Evolutionary conservation across 2,797 vertebrate species (phyloP), one percentile per base, ranked within the genome.

Genomic region (Sebastes glaucus): DNA sequence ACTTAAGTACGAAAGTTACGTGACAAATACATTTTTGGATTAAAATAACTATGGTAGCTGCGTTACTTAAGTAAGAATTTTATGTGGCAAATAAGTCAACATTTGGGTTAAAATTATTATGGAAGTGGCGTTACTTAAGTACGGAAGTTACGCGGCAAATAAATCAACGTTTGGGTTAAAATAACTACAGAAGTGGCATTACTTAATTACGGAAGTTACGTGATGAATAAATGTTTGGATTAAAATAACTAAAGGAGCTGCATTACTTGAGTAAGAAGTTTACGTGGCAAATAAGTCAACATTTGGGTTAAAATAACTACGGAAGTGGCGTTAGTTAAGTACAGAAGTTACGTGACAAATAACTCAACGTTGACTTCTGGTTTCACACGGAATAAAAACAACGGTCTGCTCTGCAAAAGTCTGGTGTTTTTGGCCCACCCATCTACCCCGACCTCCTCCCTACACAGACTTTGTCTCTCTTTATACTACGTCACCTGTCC

Each of bases 321-420:
- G 1, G 18, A 52, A 4, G 46, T 52, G 18, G 7, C 18, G 18
- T 52, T 52, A 52, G 0, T 20, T 52, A n/a, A 52, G 49, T 52
- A 52, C 18, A 2, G 18, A 52, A 20, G 20, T 7, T n/a, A 20
- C 13, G 0, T 52, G 49, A n/a, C 49, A 9, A 52, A 52, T 52
- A 52, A 52, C 0, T 52, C 49, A 7, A 46, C 16, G 42, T n/a
- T 42, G 38, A 42, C 38, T 42, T 42, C 38, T 42, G 38, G 38
- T 42, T 42, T 42, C 14, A 42, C 38, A 7, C 14, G 14, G 38
- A 0, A 42, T 0, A 42, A 0, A 16, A 42, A 42, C 38, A 42
- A 0, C 6, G 6, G 14, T 7, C 38, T 42, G 14, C 38, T 16
- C 14, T 3, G 1, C 38, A 42, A 42, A 52, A 52, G 49, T n/a